Percentiles rank a stretch among this genome's conserved stretches.
phyloP scores from a whole-genome alignment of 2,113 vertebrate species.

The Brachypteracias leptosomus region DNA sequence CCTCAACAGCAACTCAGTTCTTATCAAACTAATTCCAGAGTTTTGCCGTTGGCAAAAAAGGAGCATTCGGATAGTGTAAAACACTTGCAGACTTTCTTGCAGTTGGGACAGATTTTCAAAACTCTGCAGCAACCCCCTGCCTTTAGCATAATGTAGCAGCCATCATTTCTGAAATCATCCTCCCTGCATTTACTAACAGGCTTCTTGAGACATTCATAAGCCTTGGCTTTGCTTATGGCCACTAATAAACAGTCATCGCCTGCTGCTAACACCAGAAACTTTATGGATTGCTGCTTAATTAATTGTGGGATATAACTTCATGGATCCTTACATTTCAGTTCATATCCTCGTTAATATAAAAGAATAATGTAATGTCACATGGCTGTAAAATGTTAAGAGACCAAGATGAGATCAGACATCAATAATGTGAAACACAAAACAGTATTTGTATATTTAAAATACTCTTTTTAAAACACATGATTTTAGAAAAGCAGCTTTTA shows the following conservation, averaged over 20 bases:
- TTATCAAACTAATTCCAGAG: conserved; percentile 26
- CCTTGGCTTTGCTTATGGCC: conserved; percentile 26
- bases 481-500: conserved; percentile 42
- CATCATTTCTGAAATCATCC: conserved; percentile 38
- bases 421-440: conserved; percentile 1
- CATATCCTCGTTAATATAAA: not conserved
- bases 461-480: not conserved
- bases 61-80: not conserved
- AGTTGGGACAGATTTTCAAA: conserved; percentile 20
- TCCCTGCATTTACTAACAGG: conserved; percentile 38
- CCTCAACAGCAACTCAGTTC: not conserved
- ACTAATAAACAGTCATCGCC: conserved; percentile 21
- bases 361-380: not conserved
- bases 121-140: conserved; percentile 11
- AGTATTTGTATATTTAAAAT: not conserved
- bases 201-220: conserved; percentile 57
- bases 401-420: not conserved
- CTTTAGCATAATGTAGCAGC: not conserved
- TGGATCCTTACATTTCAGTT: conserved; percentile 2
- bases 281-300: conserved; percentile 65
- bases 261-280: conserved; percentile 61
- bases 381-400: conserved; percentile 1
- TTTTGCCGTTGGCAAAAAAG: conserved; percentile 44
- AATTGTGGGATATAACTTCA: conserved; percentile 39
- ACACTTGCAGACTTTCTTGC: not conserved